Evolutionary conservation across 2,888 invertebrate species (phyloP).

Genomic region (Melanostoma scalare): DNA sequence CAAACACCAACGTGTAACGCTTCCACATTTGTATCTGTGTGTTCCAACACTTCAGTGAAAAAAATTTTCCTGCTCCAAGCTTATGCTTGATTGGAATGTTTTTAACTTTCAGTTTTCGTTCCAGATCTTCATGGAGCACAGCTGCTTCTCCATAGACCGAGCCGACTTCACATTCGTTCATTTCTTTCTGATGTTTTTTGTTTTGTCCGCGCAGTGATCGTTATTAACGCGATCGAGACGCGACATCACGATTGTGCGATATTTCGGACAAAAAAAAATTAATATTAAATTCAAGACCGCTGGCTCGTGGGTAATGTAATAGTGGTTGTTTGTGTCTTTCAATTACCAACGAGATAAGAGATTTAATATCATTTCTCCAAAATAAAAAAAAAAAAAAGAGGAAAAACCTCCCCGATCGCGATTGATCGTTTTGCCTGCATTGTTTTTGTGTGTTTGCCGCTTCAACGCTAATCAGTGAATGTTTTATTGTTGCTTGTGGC

Average conservation of each 20-base stretch:
- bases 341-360: background rate
- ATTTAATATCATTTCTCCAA: background rate
- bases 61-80: slow-evolving; percentile 51
- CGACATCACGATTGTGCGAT: slow-evolving; percentile 30
- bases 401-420: slow-evolving; percentile 44
- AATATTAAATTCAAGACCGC: slow-evolving; percentile 2
- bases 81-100: slow-evolving; percentile 67
- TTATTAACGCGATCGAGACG: slow-evolving; percentile 27
- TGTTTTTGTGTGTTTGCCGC: slow-evolving; percentile 10
- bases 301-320: slow-evolving; percentile 34
- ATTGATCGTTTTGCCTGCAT: slow-evolving; percentile 35
- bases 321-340: slow-evolving; percentile 5
- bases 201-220: slow-evolving; percentile 33
- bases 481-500: background rate
- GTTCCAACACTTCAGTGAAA: slow-evolving; percentile 26
- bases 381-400: background rate
- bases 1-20: slow-evolving; percentile 10
- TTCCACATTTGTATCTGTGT: slow-evolving; percentile 38
- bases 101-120: slow-evolving; percentile 72
- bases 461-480: slow-evolving; percentile 35
- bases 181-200: slow-evolving; percentile 2
- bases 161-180: slow-evolving; percentile 12
- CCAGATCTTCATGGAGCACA: slow-evolving; percentile 71
- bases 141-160: slow-evolving; percentile 42
- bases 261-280: slow-evolving; percentile 19